Evolutionary conservation across 2,888 invertebrate genomes (phyloP), one percentile per base, ranked within the genome.

Genomic region (Mamestra brassicae): DNA sequence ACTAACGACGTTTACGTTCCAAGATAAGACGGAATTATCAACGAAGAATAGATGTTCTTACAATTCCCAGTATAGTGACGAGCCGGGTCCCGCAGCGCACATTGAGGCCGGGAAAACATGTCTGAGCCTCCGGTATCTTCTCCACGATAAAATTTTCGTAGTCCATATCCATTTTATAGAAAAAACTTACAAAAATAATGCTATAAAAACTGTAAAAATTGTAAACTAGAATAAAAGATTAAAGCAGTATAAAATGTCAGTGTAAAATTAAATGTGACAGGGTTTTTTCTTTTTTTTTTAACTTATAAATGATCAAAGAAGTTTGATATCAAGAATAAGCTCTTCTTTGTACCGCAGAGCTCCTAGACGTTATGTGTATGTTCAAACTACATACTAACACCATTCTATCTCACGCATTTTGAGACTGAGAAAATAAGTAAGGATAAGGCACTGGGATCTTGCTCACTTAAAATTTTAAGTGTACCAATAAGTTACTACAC

Each of bases 1-100:
- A 66, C 66, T 68, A 74, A 84, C 77, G 74, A 63, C 78, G 61
- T 82, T 79, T 72, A 84, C 50, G 81, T 57, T 66, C 66, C 50
- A 50, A 84, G 82, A 82, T 82, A 82, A 82, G 65, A 7, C 74
- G 55, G n/a, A 84, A 81, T 82, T 83, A 81, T 81, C 66, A 81
- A 78, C 74, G 66, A 57, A 78, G 63, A 68, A 78, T 66, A 58
- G 63, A 62, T 71, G 57, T 47, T 76, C 88, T 88, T 84, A 89
- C 88, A 60, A 86, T 87, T 76, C 89, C 89, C 70, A 86, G 68
- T 65, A 85, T 76, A 38, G 80, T 81, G 26, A 88, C 74, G 62
- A 89, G 78, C 63, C 76, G 83, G n/a, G 66, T 70, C 57, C 89
- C 89, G 34, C 78, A 88, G 63, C 78, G 82, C n/a, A 85, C 11